These are phyloP conservation scores for Periphyllus acericola DNA, from an alignment of 2,888 invertebrate genomes.

Conservation along the genomic window DNA sequence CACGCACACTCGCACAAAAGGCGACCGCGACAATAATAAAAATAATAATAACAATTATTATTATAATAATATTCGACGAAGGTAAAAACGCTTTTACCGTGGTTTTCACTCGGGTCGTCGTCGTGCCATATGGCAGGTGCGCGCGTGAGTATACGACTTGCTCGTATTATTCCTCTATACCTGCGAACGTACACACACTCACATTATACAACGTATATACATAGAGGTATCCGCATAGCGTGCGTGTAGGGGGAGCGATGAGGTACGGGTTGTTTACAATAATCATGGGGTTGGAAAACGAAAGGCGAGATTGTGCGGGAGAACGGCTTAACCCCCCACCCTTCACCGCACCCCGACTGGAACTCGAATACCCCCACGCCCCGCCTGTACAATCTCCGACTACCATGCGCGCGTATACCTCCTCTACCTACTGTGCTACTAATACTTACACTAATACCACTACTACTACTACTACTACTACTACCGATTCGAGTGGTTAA, in stretches of 20 bases:
- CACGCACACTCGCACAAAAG: neutral
- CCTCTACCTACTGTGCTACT: too few relatives aligned
- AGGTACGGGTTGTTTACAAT: conserved; percentile 48
- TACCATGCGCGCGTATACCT: neutral
- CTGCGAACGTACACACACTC: neutral
- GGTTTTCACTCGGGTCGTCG: conserved; percentile 32
- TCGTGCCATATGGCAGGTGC: conserved; percentile 60
- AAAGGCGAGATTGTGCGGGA: conserved; percentile 53
- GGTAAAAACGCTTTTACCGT: conserved; percentile 37
- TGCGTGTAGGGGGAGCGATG: neutral
- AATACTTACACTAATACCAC: too few relatives aligned
- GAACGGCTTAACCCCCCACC: conserved; percentile 40
- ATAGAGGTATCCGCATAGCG: neutral
- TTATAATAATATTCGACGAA: conserved; percentile 12
- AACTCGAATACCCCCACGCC: neutral
- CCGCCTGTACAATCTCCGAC: neutral
- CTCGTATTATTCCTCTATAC: neutral
- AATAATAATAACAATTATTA: conserved; percentile 34
- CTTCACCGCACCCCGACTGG: neutral
- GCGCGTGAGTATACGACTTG: neutral
- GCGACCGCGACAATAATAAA: neutral
- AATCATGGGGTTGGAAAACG: conserved; percentile 57
- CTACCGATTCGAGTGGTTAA: conserved; percentile 58
- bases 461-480: neutral
- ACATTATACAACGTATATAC: neutral